Conservation (phyloP, 2,797 vertebrate species). For the Rhodeus uyekii region DNA sequence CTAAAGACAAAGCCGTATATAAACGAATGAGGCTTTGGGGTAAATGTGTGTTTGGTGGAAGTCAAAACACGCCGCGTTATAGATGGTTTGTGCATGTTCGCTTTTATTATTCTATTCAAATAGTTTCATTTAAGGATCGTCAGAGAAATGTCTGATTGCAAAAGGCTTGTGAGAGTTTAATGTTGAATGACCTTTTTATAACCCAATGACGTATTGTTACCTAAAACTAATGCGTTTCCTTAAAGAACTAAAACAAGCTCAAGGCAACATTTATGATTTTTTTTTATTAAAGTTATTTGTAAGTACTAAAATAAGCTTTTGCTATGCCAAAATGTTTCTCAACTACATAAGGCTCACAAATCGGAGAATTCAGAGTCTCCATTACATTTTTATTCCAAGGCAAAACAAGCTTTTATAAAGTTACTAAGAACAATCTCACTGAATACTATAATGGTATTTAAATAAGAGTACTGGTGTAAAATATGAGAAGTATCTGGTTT, state of each 20-base stretch:
- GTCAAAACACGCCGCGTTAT: not conserved
- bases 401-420: not conserved
- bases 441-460: not conserved
- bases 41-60: not conserved
- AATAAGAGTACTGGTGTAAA: not conserved
- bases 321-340: no score
- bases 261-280: no score
- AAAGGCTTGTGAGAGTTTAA: not conserved
- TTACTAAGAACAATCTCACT: not conserved
- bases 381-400: not conserved
- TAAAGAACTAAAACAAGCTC: no score
- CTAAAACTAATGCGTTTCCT: no score
- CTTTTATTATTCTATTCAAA: not conserved
- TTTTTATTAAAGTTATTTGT: no score
- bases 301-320: no score
- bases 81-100: not conserved
- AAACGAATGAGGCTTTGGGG: conserved; percentile 2
- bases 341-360: no score
- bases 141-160: conserved; percentile 5
- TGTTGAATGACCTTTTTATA: no score
- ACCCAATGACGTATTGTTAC: no score
- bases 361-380: fast-evolving
- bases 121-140: conserved; percentile 3
- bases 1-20: not conserved
- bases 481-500: not conserved